Evolutionary conservation across 37 sponge, comb jelly and placozoan genomes (phyloP).

Genomic region (Oscarella lobularis): DNA sequence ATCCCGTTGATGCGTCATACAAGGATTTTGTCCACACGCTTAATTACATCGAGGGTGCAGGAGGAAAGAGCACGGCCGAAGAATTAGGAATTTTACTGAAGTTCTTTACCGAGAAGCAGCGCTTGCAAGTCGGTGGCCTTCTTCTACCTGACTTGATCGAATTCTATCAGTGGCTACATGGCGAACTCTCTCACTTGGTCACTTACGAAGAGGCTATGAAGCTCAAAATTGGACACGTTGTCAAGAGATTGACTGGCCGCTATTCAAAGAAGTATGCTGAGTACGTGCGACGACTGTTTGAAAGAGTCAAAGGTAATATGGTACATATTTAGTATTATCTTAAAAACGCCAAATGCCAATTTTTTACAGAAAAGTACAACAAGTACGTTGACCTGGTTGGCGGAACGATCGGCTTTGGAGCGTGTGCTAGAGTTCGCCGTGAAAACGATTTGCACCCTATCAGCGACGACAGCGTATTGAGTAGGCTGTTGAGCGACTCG

Average conservation of each 20-base stretch:
- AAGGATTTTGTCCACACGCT: conserved; percentile 42
- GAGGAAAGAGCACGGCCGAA: neutral
- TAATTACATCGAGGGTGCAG: conserved; percentile 13
- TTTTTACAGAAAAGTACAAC: conserved; percentile 35
- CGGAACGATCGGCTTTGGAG: conserved; percentile 66
- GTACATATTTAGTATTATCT: neutral
- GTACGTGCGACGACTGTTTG: conserved; percentile 35
- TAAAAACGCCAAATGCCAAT: neutral
- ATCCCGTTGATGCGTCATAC: conserved; percentile 48
- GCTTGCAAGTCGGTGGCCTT: conserved; percentile 13
- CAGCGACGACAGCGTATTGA: conserved; percentile 45
- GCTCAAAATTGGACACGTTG: conserved; percentile 21
- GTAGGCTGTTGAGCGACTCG: conserved; percentile 51
- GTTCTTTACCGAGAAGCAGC: neutral
- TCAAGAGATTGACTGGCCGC: conserved; percentile 15
- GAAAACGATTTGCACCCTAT: conserved; percentile 58
- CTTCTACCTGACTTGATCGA: conserved; percentile 71
- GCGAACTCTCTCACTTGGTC: conserved; percentile 44
- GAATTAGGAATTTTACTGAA: neutral
- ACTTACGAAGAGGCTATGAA: conserved; percentile 33
- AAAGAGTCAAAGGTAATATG: conserved; percentile 43
- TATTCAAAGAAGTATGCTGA: conserved; percentile 14
- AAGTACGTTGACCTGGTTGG: conserved; percentile 69
- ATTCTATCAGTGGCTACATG: conserved; percentile 73
- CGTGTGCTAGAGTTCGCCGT: conserved; percentile 44